Percentiles rank a stretch among this genome's conserved stretches.
Evolutionary conservation across 2,113 vertebrate species (phyloP).

Genomic region (Callionymus lyra): DNA sequence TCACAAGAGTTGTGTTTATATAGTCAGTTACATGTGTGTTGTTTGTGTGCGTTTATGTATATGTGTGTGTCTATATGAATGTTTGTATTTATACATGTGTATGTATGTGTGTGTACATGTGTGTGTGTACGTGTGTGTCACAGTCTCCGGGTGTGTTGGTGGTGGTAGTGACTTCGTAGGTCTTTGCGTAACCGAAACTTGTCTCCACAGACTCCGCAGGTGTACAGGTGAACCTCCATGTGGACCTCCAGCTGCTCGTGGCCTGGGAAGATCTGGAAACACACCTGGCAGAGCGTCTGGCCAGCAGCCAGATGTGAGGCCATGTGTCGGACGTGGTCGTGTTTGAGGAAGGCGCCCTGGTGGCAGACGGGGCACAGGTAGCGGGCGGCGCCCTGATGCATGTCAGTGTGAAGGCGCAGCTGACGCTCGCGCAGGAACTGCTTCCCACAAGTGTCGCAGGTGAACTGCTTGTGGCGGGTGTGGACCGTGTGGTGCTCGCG

Average conservation of each 20-base stretch:
- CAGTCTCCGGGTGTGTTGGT: slow-evolving; percentile 89
- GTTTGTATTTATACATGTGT: no score
- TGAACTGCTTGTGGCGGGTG: slow-evolving; percentile 98
- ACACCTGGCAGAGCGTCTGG: slow-evolving; percentile 98
- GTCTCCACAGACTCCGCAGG: slow-evolving; percentile 93
- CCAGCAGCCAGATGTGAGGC: slow-evolving; percentile 93
- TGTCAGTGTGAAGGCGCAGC: slow-evolving; percentile 93
- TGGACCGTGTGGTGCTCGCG: slow-evolving; percentile 97
- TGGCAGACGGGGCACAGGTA: slow-evolving; percentile 96
- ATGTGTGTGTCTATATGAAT: background rate
- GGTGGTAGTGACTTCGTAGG: slow-evolving; percentile 97
- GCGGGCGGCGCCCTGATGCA: slow-evolving; percentile 97
- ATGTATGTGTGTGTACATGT: no score
- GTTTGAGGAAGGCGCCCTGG: slow-evolving; percentile 97
- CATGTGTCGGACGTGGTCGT: slow-evolving; percentile 98
- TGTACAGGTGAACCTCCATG: slow-evolving; percentile 97
- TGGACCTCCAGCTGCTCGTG: slow-evolving; percentile 92
- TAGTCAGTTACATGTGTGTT: background rate
- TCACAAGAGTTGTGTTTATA: background rate
- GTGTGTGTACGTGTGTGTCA: slow-evolving; percentile 7
- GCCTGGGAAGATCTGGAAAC: slow-evolving; percentile 94
- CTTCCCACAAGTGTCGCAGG: slow-evolving; percentile 94
- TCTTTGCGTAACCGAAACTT: slow-evolving; percentile 98
- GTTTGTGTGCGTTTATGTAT: background rate
- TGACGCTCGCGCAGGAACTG: slow-evolving; percentile 95